Evolutionary conservation across 2,888 invertebrate genomes (phyloP), one percentile per base, ranked within the genome.

Genomic region (Drosophila paranaensis): DNA sequence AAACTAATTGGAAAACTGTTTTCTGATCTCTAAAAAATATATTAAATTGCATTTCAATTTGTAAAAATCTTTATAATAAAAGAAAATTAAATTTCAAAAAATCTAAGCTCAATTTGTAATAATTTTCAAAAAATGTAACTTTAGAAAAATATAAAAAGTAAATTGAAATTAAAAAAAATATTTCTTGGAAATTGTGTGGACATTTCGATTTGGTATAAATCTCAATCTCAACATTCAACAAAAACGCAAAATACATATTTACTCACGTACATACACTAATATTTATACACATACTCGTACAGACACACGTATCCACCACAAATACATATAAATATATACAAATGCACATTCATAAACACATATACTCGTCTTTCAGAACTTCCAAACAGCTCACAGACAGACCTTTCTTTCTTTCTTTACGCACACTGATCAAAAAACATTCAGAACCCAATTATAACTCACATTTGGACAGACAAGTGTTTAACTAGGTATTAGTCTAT

Each of bases 331-430:
- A 64, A 71, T 55, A 35, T 70, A 53, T 70, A 53, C 55, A 55
- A 53, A 53, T 55, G 69, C 72, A 76, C 73, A 73, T 54, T 39
- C 72, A 76, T 61, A 70, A 53, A 16, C 61, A 61, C 51, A 71
- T 54, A 57, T 20, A 27, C 55, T 46, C 69, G 33, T 27, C 43
- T 30, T 60, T 68, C 46, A 64, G 40, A 55, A 46, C 55, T 55
- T 65, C 43, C 37, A 46, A 45, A 46, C 53, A 46, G 35, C 51
- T 66, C 67, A 64, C 46, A 64, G 40, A 25, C 20, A 20, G 20
- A 20, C 20, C 20, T 20, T 20, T 20, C 37, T 14, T 25, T 66
- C 20, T 37, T 37, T 33, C 30, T 8, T 1, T n/a, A 43, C 13
- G n/a, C 45, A 65, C 37, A 39, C 51, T 45, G 27, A 50, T 51